Conservation (phyloP, 2,888 invertebrate genomes). For the Aporophyla lueneburgensis region DNA sequence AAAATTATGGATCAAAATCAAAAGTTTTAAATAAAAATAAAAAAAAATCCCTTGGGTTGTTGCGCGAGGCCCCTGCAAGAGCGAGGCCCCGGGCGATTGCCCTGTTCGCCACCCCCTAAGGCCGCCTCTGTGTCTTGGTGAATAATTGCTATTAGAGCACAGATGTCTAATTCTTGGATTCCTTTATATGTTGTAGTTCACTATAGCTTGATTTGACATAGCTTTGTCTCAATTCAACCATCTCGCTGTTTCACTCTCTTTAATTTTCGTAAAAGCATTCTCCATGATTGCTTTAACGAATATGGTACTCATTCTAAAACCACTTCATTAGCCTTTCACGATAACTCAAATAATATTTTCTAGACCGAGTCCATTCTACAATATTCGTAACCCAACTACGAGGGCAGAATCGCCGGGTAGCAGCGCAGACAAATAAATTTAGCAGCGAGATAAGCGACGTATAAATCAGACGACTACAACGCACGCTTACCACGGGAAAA, state of each 20-base stretch:
- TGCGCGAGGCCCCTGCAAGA: too few species aligned
- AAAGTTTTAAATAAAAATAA: too few species aligned
- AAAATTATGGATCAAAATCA: too few species aligned
- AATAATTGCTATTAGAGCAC: not conserved
- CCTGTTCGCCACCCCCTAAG: too few species aligned
- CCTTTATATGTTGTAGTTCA: not conserved
- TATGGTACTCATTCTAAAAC: too few species aligned
- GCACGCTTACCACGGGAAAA: conserved; percentile 77
- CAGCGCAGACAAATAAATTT: conserved; percentile 90
- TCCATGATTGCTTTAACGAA: too few species aligned
- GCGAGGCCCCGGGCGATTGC: too few species aligned
- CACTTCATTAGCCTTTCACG: not conserved
- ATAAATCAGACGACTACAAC: conserved; percentile 85
- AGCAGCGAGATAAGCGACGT: conserved; percentile 87
- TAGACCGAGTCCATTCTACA: conserved; percentile 67
- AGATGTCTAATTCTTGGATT: not conserved
- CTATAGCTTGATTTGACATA: not conserved
- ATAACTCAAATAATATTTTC: not conserved
- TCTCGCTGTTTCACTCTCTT: not conserved
- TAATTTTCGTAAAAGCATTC: too few species aligned
- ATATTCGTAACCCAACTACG: conserved; percentile 58
- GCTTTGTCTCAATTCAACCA: not conserved
- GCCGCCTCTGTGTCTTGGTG: too few species aligned
- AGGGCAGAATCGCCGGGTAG: conserved; percentile 82
- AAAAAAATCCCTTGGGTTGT: too few species aligned